Evolutionary conservation across 53 echinoderm and acorn worm species (phyloP).

Genomic region (Holothuria scabra): DNA sequence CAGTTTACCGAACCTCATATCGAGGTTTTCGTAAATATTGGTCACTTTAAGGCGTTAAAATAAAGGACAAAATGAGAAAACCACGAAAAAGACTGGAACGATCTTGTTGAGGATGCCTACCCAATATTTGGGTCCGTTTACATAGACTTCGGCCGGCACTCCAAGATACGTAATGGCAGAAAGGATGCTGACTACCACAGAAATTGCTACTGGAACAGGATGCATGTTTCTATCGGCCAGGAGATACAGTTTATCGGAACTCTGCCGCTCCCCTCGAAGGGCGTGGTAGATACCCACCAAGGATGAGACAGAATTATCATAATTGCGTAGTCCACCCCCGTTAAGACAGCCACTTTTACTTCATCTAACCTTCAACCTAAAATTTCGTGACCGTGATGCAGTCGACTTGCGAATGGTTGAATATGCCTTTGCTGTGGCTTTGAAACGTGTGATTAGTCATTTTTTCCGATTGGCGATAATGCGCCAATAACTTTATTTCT

Average conservation of each 20-base stretch:
- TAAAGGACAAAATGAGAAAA: slow-evolving; percentile 20
- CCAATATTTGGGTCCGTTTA: slow-evolving; percentile 35
- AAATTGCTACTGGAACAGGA: slow-evolving; percentile 28
- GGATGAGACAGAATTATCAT: background rate
- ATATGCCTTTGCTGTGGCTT: too few relatives aligned
- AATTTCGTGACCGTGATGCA: too few relatives aligned
- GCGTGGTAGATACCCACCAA: slow-evolving; percentile 34
- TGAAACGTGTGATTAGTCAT: too few relatives aligned
- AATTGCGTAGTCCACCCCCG: slow-evolving; percentile 12
- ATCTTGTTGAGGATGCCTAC: background rate
- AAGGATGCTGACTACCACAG: slow-evolving; percentile 36
- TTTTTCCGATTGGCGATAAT: too few relatives aligned
- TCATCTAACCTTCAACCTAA: too few relatives aligned
- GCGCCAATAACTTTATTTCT: too few relatives aligned
- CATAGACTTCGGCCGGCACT: slow-evolving; percentile 25
- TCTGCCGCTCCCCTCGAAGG: slow-evolving; percentile 25
- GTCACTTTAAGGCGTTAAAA: slow-evolving; percentile 26
- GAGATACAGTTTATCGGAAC: slow-evolving; percentile 26
- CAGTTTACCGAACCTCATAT: slow-evolving; percentile 31
- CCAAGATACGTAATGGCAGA: slow-evolving; percentile 32
- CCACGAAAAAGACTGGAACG: background rate
- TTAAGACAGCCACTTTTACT: slow-evolving; percentile 18
- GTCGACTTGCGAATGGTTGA: too few relatives aligned
- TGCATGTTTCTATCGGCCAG: slow-evolving; percentile 39
- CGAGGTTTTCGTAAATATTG: slow-evolving; percentile 42